Evolutionary conservation across 2,888 invertebrate genomes (phyloP).

Genomic region (Mythimna ferrago): DNA sequence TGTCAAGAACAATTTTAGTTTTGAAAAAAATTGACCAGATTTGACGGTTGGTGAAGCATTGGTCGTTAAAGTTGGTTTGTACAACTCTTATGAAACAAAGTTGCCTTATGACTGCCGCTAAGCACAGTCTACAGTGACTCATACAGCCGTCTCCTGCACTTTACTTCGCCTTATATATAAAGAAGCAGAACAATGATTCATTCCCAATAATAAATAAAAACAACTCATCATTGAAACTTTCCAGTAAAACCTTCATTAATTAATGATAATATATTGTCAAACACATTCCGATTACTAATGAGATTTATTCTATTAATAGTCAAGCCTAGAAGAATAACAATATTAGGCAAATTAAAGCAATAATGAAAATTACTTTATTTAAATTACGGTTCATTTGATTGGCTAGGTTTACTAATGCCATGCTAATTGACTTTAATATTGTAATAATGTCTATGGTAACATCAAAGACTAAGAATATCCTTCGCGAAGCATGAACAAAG

Average conservation of each 20-base stretch:
- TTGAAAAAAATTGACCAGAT: not conserved
- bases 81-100: not conserved
- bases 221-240: slow-evolving; percentile 43
- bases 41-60: too few relatives aligned
- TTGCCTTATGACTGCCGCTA: not conserved
- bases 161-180: slow-evolving; percentile 34
- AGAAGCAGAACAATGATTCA: slow-evolving; percentile 47
- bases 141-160: slow-evolving; percentile 11
- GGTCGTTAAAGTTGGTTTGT: too few relatives aligned
- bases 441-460: not conserved
- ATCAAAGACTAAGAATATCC: not conserved
- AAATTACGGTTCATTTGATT: not conserved
- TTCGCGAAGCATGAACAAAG: not conserved
- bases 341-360: slow-evolving; percentile 5
- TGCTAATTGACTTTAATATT: slow-evolving; percentile 11
- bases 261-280: not conserved
- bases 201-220: slow-evolving; percentile 33
- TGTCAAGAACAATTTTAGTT: too few relatives aligned
- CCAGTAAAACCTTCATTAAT: slow-evolving; percentile 13
- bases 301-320: not conserved
- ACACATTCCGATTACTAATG: not conserved
- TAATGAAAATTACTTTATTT: slow-evolving; percentile 5
- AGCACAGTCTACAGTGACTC: slow-evolving; percentile 33
- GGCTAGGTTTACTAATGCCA: slow-evolving; percentile 10
- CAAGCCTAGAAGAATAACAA: slow-evolving; percentile 5